A percentile compares a stretch with the other conserved stretches of the same genome.
These are phyloP conservation scores for Eristalis intricaria DNA, from an alignment of 2,888 invertebrate species.

Conservation along the genomic window DNA sequence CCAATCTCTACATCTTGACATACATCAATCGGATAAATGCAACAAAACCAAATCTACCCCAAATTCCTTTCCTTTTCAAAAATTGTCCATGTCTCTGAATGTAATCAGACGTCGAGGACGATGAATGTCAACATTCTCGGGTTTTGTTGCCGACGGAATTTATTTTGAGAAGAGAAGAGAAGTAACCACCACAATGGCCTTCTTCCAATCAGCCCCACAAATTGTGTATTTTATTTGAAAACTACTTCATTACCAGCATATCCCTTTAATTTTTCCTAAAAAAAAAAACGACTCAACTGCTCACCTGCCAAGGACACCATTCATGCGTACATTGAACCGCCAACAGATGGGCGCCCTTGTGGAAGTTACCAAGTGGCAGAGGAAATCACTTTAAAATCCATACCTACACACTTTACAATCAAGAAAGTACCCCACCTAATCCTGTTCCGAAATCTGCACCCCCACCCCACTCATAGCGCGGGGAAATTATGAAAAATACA, in stretches of 20 bases:
- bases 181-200: background rate
- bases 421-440: background rate
- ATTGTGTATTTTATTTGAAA: too few species aligned
- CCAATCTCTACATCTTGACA: too few species aligned
- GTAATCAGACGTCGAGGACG: background rate
- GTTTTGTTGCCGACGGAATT: background rate
- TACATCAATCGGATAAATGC: too few species aligned
- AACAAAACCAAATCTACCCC: too few species aligned
- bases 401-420: background rate
- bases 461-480: background rate
- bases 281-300: background rate
- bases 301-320: background rate
- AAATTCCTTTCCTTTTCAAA: too few species aligned
- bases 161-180: background rate
- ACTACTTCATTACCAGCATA: too few species aligned
- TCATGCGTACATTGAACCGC: background rate
- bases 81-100: too few species aligned
- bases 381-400: constrained; percentile 4
- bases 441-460: background rate
- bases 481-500: constrained; percentile 18
- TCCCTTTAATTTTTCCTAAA: background rate
- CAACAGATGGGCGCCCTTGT: background rate
- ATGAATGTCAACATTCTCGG: too few species aligned
- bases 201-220: constrained; percentile 11
- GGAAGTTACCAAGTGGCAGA: background rate